These are phyloP conservation scores for Pemphigus obesinymphae DNA, from an alignment of 1,140 invertebrate genomes.

Conservation along the genomic window DNA sequence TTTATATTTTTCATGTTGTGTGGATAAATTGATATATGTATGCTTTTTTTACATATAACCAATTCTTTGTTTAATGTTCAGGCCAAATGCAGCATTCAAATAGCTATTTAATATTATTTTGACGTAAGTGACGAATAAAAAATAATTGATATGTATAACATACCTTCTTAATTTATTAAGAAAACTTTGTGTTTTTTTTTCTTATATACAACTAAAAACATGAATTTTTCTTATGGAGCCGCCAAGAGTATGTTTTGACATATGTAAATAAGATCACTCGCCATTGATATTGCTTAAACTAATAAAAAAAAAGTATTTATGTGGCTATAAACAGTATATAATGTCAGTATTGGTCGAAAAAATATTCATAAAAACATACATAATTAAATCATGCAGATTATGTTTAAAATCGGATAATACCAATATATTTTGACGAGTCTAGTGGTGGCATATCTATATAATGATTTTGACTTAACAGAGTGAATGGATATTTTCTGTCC, in stretches of 20 bases:
- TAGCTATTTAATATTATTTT: not conserved
- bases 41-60: not conserved
- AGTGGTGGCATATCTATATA: not conserved
- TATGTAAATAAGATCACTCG: not conserved
- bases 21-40: not conserved
- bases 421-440: not conserved
- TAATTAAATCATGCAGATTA: not conserved
- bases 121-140: not conserved
- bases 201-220: not conserved
- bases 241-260: not conserved
- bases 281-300: not conserved
- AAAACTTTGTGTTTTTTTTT: not conserved
- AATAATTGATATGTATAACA: not conserved
- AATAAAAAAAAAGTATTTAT: not conserved
- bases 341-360: not conserved
- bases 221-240: not conserved
- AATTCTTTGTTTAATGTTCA: not conserved
- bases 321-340: not conserved
- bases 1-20: too few relatives aligned
- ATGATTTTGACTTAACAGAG: not conserved
- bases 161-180: not conserved
- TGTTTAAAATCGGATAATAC: not conserved
- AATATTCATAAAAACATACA: not conserved
- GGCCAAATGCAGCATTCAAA: not conserved
- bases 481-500: not conserved